phyloP scores from a whole-genome alignment of 2,113 vertebrate species.

The Syngnathus scovelli region DNA sequence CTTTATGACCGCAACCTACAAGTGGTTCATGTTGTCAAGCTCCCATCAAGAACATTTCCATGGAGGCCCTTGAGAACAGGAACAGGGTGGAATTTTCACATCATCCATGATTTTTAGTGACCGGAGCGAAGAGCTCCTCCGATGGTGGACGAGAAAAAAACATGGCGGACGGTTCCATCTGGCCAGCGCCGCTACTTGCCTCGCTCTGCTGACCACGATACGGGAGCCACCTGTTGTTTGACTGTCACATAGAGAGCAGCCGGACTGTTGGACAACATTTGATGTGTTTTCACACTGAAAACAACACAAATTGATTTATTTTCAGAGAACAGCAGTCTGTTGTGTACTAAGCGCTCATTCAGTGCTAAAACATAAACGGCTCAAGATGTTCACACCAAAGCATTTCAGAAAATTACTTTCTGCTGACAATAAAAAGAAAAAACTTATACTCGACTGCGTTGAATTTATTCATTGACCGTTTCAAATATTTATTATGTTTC shows the following conservation, averaged over 20 bases:
- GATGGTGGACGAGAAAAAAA: conserved; percentile 41
- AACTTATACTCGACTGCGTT: no score
- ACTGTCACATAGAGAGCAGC: conserved; percentile 24
- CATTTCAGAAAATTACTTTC: neutral
- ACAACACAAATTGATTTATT: conserved; percentile 15
- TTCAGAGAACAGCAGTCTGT: conserved; percentile 16
- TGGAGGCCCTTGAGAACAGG: neutral
- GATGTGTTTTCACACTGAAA: conserved; percentile 23
- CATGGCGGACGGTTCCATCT: conserved; percentile 61
- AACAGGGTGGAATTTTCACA: conserved; percentile 22
- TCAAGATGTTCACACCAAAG: neutral
- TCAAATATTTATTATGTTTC: no score
- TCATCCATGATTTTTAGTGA: conserved; percentile 50
- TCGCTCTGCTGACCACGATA: conserved; percentile 59
- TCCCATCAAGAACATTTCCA: conserved; percentile 39
- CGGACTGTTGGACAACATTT: conserved; percentile 31
- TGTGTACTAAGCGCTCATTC: conserved; percentile 6
- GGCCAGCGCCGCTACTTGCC: conserved; percentile 42
- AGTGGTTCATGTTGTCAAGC: conserved; percentile 61
- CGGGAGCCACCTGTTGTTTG: conserved; percentile 50
- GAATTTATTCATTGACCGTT: no score
- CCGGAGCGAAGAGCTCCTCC: conserved; percentile 43
- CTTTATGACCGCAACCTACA: conserved; percentile 62
- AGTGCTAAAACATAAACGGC: neutral
- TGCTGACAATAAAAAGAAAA: neutral